Percentiles rank a stretch among this genome's conserved stretches.
Evolutionary conservation across 2,113 vertebrate species (phyloP).

Genomic region (Rhadina sibilatrix): DNA sequence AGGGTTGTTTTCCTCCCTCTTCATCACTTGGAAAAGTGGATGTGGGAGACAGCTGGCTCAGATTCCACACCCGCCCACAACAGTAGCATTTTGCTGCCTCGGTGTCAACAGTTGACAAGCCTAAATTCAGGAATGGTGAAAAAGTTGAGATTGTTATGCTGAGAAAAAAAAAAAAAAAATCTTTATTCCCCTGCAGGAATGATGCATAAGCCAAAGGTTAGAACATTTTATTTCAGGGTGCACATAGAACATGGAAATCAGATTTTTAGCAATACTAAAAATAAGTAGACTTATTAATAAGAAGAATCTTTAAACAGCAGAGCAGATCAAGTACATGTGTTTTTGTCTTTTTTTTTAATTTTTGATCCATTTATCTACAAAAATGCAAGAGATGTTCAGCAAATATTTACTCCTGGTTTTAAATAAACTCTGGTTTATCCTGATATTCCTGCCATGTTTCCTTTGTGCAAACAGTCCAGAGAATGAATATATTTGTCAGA

Average conservation of each 20-base stretch:
- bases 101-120: conserved; percentile 1
- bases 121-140: background rate
- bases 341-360: background rate
- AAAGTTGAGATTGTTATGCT: background rate
- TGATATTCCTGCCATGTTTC: background rate
- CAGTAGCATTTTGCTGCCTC: conserved; percentile 16
- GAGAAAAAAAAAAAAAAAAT: background rate
- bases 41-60: conserved; percentile 27
- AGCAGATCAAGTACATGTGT: background rate
- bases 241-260: background rate
- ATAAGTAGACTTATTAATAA: background rate
- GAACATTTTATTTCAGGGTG: background rate
- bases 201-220: background rate
- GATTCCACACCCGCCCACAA: conserved; percentile 28
- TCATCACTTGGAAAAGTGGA: background rate
- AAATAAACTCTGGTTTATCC: background rate
- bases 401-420: conserved; percentile 12
- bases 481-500: background rate
- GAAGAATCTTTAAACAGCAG: background rate
- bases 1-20: background rate
- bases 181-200: background rate
- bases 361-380: background rate
- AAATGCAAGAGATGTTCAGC: background rate
- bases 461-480: background rate
- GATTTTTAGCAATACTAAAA: background rate